A percentile compares a stretch with the other conserved stretches of the same genome.
These are phyloP conservation scores for Eutrigla gurnardus DNA, from an alignment of 2,797 vertebrate species.

Conservation along the genomic window DNA sequence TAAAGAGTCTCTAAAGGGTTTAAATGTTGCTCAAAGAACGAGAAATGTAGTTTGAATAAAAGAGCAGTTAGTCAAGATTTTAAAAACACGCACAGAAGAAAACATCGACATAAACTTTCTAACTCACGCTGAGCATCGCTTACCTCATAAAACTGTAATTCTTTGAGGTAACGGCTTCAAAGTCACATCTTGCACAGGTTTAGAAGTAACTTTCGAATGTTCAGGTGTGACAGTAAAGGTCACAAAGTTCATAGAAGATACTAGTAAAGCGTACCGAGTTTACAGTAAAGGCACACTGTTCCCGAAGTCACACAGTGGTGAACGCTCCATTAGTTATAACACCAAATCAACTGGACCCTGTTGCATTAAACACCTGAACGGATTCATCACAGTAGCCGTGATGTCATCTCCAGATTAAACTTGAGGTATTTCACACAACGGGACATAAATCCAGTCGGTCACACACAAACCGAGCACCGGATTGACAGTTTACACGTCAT, in stretches of 20 bases:
- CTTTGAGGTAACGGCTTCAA: conserved; percentile 43
- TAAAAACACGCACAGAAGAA: conserved; percentile 15
- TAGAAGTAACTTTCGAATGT: conserved; percentile 12
- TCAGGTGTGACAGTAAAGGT: conserved; percentile 1
- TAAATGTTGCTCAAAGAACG: conserved; percentile 31
- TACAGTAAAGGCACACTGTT: conserved; percentile 73
- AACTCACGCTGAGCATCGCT: conserved; percentile 15
- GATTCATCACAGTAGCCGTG: conserved; percentile 32
- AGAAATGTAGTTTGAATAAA: conserved; percentile 31
- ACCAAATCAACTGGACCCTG: conserved; percentile 27
- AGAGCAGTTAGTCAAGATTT: conserved; percentile 3
- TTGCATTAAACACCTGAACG: conserved; percentile 31
- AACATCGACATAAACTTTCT: not conserved
- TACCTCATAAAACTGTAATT: conserved; percentile 1
- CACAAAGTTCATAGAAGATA: conserved; percentile 14
- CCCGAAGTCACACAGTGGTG: conserved; percentile 72
- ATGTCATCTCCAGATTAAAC: conserved; percentile 31
- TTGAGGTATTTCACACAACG: conserved; percentile 42
- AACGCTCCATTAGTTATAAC: conserved; percentile 61
- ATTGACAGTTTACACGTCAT: conserved; percentile 27
- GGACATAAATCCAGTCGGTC: conserved; percentile 17
- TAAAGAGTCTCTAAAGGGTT: conserved; percentile 33
- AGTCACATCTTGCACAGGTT: conserved; percentile 26
- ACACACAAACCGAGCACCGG: not conserved
- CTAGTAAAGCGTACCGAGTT: conserved; percentile 29